phyloP scores from a whole-genome alignment of 2,888 invertebrate species.

The Phyllotreta cruciferae region DNA sequence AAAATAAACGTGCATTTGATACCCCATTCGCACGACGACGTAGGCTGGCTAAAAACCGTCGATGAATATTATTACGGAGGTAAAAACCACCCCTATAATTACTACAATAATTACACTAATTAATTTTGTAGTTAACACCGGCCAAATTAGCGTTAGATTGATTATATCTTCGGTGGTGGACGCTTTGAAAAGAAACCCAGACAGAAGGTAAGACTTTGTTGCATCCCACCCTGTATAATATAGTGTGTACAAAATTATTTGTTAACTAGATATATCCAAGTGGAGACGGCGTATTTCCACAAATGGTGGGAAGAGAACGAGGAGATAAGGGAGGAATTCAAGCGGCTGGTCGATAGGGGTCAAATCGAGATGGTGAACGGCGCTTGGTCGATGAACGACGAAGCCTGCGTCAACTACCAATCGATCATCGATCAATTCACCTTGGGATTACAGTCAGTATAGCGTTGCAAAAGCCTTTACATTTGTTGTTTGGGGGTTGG shows the following conservation, averaged over 20 bases:
- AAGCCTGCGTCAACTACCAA: constrained; percentile 73
- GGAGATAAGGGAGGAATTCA: constrained; percentile 63
- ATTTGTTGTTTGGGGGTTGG: too few relatives aligned
- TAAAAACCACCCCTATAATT: constrained; percentile 46
- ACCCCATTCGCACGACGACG: constrained; percentile 84
- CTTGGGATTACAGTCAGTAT: constrained; percentile 64
- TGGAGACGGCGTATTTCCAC: constrained; percentile 81
- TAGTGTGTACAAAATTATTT: constrained; percentile 20
- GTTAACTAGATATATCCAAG: constrained; percentile 86
- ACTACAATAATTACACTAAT: constrained; percentile 2
- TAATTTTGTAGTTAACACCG: constrained; percentile 61
- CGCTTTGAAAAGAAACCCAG: constrained; percentile 72
- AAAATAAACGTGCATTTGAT: constrained; percentile 83
- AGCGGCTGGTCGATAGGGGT: constrained; percentile 66
- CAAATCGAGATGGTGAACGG: constrained; percentile 69
- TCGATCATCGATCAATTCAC: constrained; percentile 76
- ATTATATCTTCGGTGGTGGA: constrained; percentile 84
- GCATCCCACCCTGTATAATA: background rate
- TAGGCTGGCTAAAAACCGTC: constrained; percentile 86
- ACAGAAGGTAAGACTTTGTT: constrained; percentile 63
- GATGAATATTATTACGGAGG: constrained; percentile 82
- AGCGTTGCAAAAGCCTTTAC: too few relatives aligned
- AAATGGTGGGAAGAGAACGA: constrained; percentile 79
- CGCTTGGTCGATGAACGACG: constrained; percentile 69
- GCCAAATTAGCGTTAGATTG: constrained; percentile 83